Conservation (phyloP, 2,797 vertebrate species). For the Sebastes umbrosus region DNA sequence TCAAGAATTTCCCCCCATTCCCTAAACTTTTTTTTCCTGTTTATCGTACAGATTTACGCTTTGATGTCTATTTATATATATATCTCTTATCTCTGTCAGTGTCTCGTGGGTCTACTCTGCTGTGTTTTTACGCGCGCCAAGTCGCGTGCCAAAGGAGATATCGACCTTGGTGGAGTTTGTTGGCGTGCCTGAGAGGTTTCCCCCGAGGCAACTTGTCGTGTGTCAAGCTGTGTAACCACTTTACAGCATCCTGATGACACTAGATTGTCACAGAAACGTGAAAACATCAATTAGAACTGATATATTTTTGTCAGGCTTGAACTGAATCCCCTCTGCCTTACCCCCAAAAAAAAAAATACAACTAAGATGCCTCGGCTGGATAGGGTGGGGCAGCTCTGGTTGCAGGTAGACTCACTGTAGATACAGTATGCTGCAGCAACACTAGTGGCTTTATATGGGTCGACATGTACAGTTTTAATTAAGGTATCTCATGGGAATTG, state of each 20-base stretch:
- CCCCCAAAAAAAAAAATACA: neutral
- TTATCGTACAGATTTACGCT: too few species aligned
- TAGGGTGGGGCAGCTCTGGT: conserved; percentile 62
- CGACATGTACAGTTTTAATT: neutral
- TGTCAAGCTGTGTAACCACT: conserved; percentile 3
- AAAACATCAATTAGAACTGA: neutral
- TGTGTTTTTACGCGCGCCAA: conserved; percentile 12
- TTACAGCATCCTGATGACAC: neutral
- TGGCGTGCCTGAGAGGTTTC: conserved; percentile 38
- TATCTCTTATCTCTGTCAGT: neutral
- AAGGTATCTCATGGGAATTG: neutral
- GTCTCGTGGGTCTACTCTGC: neutral
- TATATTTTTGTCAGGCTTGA: neutral
- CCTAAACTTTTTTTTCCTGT: too few species aligned
- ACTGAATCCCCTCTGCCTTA: neutral
- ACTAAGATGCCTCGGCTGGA: conserved; percentile 1
- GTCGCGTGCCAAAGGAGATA: conserved; percentile 35
- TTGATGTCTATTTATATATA: neutral
- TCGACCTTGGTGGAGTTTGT: conserved; percentile 41
- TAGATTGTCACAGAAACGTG: neutral
- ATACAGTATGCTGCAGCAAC: neutral
- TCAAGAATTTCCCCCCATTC: too few species aligned
- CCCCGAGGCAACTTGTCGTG: conserved; percentile 30
- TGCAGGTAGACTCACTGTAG: conserved; percentile 44
- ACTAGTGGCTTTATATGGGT: neutral